phyloP scores from a whole-genome alignment of 2,113 vertebrate genomes.

The Choloepus hoffmanni region DNA sequence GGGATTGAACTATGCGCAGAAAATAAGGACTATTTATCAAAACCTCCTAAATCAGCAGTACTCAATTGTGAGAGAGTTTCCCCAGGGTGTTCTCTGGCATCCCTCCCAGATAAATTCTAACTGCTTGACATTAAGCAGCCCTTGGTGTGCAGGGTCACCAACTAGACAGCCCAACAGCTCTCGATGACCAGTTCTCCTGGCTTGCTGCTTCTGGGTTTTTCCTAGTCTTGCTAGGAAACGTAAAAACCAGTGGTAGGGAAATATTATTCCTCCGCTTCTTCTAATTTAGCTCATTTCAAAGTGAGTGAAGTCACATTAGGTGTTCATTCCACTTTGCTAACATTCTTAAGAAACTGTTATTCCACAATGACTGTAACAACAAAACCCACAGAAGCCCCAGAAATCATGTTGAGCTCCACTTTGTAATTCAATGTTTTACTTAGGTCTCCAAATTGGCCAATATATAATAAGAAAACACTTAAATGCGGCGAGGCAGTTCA shows the following conservation, averaged over 20 bases:
- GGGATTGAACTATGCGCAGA: not conserved
- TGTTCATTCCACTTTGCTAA: not conserved
- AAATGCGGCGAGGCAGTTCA: not conserved
- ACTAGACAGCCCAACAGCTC: not conserved
- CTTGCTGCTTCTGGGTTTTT: not conserved
- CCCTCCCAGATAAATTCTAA: not conserved
- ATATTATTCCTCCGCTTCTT: not conserved
- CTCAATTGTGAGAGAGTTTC: not conserved
- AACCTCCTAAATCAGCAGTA: not conserved
- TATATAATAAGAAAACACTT: slow-evolving; percentile 16
- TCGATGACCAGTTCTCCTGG: not conserved
- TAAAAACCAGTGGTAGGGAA: not conserved
- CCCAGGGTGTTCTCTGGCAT: too few relatives aligned
- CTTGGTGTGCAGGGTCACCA: not conserved
- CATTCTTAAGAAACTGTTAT: slow-evolving; percentile 43
- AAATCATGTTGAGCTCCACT: not conserved
- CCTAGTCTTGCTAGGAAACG: not conserved
- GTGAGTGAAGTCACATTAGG: not conserved
- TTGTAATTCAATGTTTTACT: not conserved
- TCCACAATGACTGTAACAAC: not conserved
- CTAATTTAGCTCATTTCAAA: not conserved
- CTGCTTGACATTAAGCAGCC: not conserved
- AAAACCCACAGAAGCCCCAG: not conserved
- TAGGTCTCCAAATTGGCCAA: not conserved
- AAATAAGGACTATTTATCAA: slow-evolving; percentile 24